Evolutionary conservation across 2,888 invertebrate genomes (phyloP), one percentile per base, ranked within the genome.

Genomic region (Ectemnius continuus): DNA sequence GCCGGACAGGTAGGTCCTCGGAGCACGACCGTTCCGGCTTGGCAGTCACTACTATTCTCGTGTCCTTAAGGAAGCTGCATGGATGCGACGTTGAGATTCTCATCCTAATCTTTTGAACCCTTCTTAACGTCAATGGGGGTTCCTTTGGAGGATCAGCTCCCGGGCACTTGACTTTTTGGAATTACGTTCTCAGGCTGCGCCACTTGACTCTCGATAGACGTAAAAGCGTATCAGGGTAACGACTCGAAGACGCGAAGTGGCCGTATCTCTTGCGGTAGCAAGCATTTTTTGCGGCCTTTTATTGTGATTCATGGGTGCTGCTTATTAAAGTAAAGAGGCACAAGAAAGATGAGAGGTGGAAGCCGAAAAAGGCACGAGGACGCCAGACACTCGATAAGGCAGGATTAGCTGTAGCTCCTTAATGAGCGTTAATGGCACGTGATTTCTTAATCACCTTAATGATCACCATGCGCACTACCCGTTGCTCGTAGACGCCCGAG

Each of bases 381-480:
- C 36, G 64, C 26, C 20, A 6, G 67, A 36, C 47, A 28, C 59
- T 62, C 18, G 70, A 70, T 73, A 73, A 62, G 71, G 23, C 26
- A 36, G 72, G 68, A 79, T 82, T 76, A 82, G 70, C 62, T 36
- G 68, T 47, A 72, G 67, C 67, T 82, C 71, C 71, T 65, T 82
- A 76, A 82, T 76, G 75, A 82, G 71, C 78, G 73, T 78, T 82
- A 82, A 82, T 82, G 69, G 70, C 78, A 78, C 61, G 65, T 76
- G 75, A 81, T 82, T 79, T 76, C 73, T 82, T 82, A 80, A 82
- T 82, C 75, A 82, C 59, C 61, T 77, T 73, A 75, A 82, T 58
- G 70, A 70, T 71, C 74, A 71, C 67, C 62, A 71, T 73, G 52
- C 65, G 56, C 70, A 74, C 73, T 79, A 73, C 75, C 75, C 69